These are phyloP conservation scores for Petrocephalus zakoni DNA, from an alignment of 2,113 vertebrate species.

Conservation along the genomic window DNA sequence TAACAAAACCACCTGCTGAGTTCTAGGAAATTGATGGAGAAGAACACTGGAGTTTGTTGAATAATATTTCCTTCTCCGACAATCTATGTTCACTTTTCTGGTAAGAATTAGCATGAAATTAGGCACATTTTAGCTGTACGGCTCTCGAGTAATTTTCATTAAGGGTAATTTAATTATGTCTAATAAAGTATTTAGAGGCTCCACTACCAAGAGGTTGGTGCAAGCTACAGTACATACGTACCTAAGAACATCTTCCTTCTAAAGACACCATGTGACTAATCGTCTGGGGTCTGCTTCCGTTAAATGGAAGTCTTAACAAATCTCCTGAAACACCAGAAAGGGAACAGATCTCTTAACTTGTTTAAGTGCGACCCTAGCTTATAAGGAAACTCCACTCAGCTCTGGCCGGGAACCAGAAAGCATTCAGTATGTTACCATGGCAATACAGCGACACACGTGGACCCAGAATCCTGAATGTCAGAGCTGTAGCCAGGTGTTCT, in stretches of 20 bases:
- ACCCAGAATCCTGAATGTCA: not conserved
- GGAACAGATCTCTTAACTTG: not conserved
- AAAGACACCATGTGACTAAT: not conserved
- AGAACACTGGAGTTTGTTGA: not conserved
- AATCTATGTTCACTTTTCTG: not conserved
- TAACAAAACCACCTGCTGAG: not conserved
- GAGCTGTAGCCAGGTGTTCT: not conserved
- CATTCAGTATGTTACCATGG: constrained; percentile 1
- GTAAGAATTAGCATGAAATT: not conserved
- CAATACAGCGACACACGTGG: not conserved
- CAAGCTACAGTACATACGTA: not conserved
- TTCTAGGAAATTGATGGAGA: not conserved
- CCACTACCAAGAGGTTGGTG: not conserved
- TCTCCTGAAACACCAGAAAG: not conserved
- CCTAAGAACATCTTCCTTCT: not conserved
- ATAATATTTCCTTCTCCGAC: not conserved
- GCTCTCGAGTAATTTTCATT: not conserved
- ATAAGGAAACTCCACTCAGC: not conserved
- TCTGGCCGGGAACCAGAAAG: not conserved
- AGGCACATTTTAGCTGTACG: not conserved
- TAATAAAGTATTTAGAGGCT: not conserved
- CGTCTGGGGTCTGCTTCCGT: not conserved
- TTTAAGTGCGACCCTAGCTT: not conserved
- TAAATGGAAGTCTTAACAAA: not conserved
- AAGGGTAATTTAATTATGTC: not conserved